Evolutionary conservation across 2,888 invertebrate species (phyloP), one percentile per base, ranked within the genome.

Genomic region (Pollenia angustigena): DNA sequence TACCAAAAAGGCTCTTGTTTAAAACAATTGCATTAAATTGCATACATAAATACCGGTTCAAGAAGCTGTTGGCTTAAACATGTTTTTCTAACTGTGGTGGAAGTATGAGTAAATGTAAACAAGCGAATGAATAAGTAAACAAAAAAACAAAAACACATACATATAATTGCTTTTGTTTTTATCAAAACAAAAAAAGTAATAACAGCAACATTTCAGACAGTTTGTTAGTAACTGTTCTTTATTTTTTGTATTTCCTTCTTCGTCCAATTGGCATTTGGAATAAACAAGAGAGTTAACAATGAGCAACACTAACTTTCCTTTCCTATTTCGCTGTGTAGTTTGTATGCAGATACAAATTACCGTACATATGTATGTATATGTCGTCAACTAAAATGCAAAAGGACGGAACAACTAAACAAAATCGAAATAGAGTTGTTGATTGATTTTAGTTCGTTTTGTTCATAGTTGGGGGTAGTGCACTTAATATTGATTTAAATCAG

Each of bases 191-290:
- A 60, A 64, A 40, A 64, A 74, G 40, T 56, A 81, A 74, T 66
- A 81, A 64, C 81, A 66, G 56, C 44, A 75, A 50, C 10, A 60
- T 50, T 62, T 42, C 32, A 76, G 62, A 71, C 69, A 68, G 75
- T 82, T 81, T 44, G 58, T 18, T 16, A 60, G 46, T 80, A 85
- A 85, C 84, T 54, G 84, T 85, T 85, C 68, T 85, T 74, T 74
- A 10, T 48, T 66, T 69, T 66, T 80, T 60, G n/a, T 74, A 16
- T 60, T 76, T 80, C 54, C 83, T 74, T 75, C 68, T 74, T 52
- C 74, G 68, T 74, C 52, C 79, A 79, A 85, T 75, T 85, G 79
- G 79, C 79, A 85, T 85, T 75, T 80, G 68, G 74, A 80, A 60
- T 79, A 79, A 79, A 40, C 60, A 80, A 82, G 48, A 50, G 16